Evolutionary conservation across 2,888 invertebrate genomes (phyloP), one percentile per base, ranked within the genome.

Genomic region (Odontothrips loti): DNA sequence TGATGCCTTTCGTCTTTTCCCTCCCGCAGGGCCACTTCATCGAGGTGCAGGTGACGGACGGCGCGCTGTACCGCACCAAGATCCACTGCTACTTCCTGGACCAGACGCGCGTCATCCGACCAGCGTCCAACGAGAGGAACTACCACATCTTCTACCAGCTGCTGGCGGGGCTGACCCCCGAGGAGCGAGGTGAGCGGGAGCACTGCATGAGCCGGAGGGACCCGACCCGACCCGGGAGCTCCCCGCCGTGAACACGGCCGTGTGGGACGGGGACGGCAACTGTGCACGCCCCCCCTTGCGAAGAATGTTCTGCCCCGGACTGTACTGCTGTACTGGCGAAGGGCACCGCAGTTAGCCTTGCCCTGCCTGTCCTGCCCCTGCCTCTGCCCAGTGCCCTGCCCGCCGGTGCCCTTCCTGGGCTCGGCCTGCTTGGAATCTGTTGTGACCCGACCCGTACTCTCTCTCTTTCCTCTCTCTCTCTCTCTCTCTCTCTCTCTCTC

Each of bases 61-160:
- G 97, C 84, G 96, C 96, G 80, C 90, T 98, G 81, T 96, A 97
- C 89, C 92, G 97, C 86, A 97, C 97, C 75, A 97, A 97, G 90
- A 96, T 98, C 86, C 97, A 97, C 88, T 97, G 97, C 88, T 97
- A 97, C 88, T 97, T 97, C 88, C 90, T 97, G 86, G 97, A 98
- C 87, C 96, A 97, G 89, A 96, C 95, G 80, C 92, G 97, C 83
- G 96, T 97, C 81, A 96, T 96, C 84, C 91, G 93, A 63, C 95
- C 96, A 34, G 90, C 95, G 85, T 91, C 93, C 23, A 93, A 93
- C 86, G 97, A 97, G 89, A 96, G 96, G 87, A 98, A 97, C 89
- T 98, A 96, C 88, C 97, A 98, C 88, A 96, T 98, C 85, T 98
- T 98, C 89, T 98, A 98, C 89, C 97, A 98, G 90, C 93, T 98